Conservation (phyloP, 2,888 invertebrate species). For the Eupithecia insigniata region DNA sequence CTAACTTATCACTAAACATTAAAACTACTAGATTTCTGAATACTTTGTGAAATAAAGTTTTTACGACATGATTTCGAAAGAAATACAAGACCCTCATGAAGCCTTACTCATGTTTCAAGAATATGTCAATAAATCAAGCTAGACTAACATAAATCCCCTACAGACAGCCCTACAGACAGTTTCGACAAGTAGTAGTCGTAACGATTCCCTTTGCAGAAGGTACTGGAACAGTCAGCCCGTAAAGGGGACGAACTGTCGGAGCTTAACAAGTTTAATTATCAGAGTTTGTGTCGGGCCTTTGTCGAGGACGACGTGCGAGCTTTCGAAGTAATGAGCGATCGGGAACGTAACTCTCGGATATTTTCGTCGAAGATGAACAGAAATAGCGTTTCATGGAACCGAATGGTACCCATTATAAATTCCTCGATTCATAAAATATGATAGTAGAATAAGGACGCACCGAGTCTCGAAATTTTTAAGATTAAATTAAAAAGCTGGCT, state of each 20-base stretch:
- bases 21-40: neutral
- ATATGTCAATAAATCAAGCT: neutral
- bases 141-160: neutral
- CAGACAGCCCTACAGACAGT: conserved; percentile 40
- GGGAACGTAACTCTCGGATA: neutral
- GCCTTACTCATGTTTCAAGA: no score
- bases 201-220: conserved; percentile 19
- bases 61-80: no score
- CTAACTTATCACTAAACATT: neutral
- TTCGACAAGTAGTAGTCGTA: conserved; percentile 32
- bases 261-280: conserved; percentile 60
- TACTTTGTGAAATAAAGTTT: neutral
- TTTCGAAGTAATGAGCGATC: conserved; percentile 22
- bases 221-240: conserved; percentile 44
- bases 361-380: conserved; percentile 1
- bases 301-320: conserved; percentile 28
- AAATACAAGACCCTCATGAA: no score
- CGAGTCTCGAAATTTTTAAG: no score
- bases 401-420: no score
- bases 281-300: conserved; percentile 35
- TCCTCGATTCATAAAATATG: neutral
- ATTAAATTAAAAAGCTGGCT: no score
- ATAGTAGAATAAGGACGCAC: no score
- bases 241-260: conserved; percentile 48
- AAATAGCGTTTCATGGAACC: neutral